Base-by-base conservation (phyloP, 2,888 invertebrate species). In the Caradrina kadenii region DNA sequence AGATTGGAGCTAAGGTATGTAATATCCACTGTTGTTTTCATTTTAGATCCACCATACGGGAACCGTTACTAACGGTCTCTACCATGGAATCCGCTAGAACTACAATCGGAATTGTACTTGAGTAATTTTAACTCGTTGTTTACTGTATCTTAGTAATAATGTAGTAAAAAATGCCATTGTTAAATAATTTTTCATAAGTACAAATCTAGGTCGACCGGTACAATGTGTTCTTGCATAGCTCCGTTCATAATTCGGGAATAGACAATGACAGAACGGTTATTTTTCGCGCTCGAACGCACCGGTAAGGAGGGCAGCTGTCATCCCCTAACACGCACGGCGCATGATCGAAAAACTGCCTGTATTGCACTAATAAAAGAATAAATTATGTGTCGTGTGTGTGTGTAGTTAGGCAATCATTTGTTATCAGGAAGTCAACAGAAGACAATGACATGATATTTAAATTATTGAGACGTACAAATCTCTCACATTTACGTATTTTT, bases 1-100 rank as follows among this genome's bases (percentile, higher is more conserved):
- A 98, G 96, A 98, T 98, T 90, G 98, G 98, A 93, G 96, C 96
- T 88, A 96, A 96, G 94, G 96, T 96, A 88, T 90, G 88, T 86
- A 60, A 69, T 60, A 17, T 26, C 58, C 61, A 55, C 6, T 49
- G 22, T 58, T 71, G 50, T 73, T 84, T 76, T 68, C 48, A 19
- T 63, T 80, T 50, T 72, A 70, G 56, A 56, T 22, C 50, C 42
- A 15, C 11, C 21, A 48, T 53, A 55, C 26, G 19, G 26, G 72
- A 81, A 72, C 79, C 59, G 73, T 81, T 58, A 35, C 58, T 79
- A 85, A 83, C 81, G 76, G 73, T 64, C 19, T 70, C 35, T 70
- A 64, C 45, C 22, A 69, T 64, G 60, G 73, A 76, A 69, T 76
- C 73, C 64, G 61, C 67, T 76, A 65, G 71, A 70, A 70, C 59